Base-by-base conservation (phyloP, 2,888 invertebrate species). In the Drosophila imparisetae region DNA sequence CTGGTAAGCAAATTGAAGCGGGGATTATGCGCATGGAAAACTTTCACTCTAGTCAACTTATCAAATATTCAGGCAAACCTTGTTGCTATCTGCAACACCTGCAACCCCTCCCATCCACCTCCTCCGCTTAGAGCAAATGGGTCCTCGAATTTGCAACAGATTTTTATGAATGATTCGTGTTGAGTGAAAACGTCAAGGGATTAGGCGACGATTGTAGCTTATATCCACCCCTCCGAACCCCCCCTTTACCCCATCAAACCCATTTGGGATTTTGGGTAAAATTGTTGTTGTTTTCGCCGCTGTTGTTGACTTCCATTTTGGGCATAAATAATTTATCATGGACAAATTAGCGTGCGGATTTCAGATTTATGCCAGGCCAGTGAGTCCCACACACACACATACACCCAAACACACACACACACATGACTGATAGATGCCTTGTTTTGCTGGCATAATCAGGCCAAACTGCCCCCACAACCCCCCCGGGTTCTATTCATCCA, bases 311-410 rank as follows among this genome's bases (percentile, higher is more conserved):
- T 75, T 78, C 79, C 80, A 78, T 74, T 86, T 83, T 83, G 86
- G 86, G 78, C 90, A 90, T 91, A 90, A 91, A 92, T 91, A 90
- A 92, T 91, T 92, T 91, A 92, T 92, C 86, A 90, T 83, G 85
- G 81, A 83, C 86, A 91, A 92, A 91, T 91, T 89, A 90, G 91
- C 88, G 82, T 75, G 72, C 74, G 83, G 84, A 79, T 88, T 82
- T 82, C 68, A 70, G 82, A 75, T 80, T 81, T 78, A 72, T 72
- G 71, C 72, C 59, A 60, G 49, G 48, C 61, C 52, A 60, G 65
- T 40, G 32, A 66, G 52, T 67, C 64, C 62, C 70, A 72, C 63
- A 74, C 68, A 57, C 52, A 66, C 67, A 66, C 53, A 45, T 69
- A 49, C 63, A 54, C 52, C 11, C 67, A 67, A 49, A 57, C 52